phyloP scores from a whole-genome alignment of 2,797 vertebrate genomes.

The Accipiter badius region DNA sequence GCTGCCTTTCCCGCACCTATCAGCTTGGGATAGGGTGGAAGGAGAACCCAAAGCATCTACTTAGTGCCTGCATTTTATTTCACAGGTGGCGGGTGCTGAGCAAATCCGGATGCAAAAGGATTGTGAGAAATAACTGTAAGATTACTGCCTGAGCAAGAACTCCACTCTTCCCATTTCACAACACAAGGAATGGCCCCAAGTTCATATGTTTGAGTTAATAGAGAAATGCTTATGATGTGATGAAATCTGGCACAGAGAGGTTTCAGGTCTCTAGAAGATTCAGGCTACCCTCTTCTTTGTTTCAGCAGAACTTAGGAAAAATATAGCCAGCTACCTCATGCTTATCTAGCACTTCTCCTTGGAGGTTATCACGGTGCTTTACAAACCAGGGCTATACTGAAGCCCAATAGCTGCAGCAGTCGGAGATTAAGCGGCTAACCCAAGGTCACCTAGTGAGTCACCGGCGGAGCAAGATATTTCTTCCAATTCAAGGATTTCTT shows the following conservation, averaged over 20 bases:
- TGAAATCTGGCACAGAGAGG: not conserved
- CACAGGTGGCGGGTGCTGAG: not conserved
- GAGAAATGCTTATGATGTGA: not conserved
- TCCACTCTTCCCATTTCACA: not conserved
- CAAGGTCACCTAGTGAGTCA: conserved; percentile 27
- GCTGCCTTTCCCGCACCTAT: not conserved
- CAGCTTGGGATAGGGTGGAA: not conserved
- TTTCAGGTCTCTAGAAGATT: not conserved
- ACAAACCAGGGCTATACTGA: not conserved
- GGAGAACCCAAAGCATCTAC: not conserved
- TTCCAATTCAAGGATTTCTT: not conserved
- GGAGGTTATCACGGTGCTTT: not conserved
- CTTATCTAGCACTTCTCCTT: conserved; percentile 32
- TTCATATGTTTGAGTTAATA: not conserved
- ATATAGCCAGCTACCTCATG: not conserved
- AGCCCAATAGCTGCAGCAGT: not conserved
- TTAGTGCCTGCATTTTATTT: not conserved
- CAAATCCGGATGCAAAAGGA: not conserved
- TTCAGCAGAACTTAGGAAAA: not conserved
- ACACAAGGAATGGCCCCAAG: not conserved
- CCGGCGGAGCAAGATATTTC: not conserved
- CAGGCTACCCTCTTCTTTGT: not conserved
- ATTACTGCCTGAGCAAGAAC: not conserved
- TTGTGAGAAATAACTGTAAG: not conserved
- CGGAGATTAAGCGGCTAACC: not conserved